These are phyloP conservation scores for Ichneumon xanthorius DNA, from an alignment of 2,888 invertebrate genomes.

Conservation along the genomic window DNA sequence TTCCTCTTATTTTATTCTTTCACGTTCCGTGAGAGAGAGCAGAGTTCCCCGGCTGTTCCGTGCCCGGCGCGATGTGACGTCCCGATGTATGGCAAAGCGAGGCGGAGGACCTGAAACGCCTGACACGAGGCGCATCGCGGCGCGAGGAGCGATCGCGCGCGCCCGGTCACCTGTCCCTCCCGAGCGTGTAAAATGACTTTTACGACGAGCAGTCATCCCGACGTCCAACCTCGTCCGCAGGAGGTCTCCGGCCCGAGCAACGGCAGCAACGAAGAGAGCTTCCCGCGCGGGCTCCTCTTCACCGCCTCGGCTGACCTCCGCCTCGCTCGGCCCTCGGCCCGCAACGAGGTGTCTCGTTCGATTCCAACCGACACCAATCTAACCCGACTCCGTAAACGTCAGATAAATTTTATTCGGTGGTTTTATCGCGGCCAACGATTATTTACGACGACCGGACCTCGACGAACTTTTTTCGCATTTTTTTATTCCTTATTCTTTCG, in stretches of 20 bases:
- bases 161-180: slow-evolving; percentile 81
- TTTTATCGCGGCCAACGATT: slow-evolving; percentile 80
- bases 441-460: slow-evolving; percentile 76
- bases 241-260: slow-evolving; percentile 76
- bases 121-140: slow-evolving; percentile 66
- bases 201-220: slow-evolving; percentile 80
- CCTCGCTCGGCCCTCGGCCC: slow-evolving; percentile 41
- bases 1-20: slow-evolving; percentile 45
- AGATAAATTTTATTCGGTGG: slow-evolving; percentile 83
- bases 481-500: slow-evolving; percentile 14
- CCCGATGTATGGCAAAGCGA: slow-evolving; percentile 48
- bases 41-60: slow-evolving; percentile 38
- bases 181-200: slow-evolving; percentile 82
- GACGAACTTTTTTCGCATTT: slow-evolving; percentile 21
- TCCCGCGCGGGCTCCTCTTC: slow-evolving; percentile 44
- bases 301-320: slow-evolving; percentile 64
- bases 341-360: slow-evolving; percentile 82
- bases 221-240: slow-evolving; percentile 78
- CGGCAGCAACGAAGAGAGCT: slow-evolving; percentile 46
- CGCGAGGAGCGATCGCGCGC: slow-evolving; percentile 56
- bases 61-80: slow-evolving; percentile 52
- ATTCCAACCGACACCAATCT: slow-evolving; percentile 82
- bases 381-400: slow-evolving; percentile 82
- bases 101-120: slow-evolving; percentile 54
- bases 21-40: slow-evolving; percentile 48